Percentiles rank a stretch among this genome's conserved stretches.
Evolutionary conservation across 1,140 invertebrate genomes (phyloP).

Genomic region (Protaetia brevitarsis): DNA sequence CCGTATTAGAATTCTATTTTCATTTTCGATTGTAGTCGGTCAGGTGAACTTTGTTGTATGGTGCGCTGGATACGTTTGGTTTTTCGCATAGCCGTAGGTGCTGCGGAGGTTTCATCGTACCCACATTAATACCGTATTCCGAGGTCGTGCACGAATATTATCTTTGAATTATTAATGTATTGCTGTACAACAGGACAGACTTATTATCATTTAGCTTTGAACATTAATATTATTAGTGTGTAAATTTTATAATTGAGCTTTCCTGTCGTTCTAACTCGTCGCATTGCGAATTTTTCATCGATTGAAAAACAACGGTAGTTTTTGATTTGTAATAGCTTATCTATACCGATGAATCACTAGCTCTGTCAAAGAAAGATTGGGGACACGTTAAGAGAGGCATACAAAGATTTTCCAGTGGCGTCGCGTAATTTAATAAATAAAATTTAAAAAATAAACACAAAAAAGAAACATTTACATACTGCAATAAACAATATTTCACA

Average conservation of each 20-base stretch:
- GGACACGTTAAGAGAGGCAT: too few species aligned
- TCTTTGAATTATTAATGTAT: conserved; percentile 13
- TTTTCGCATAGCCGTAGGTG: not conserved
- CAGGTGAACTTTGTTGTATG: not conserved
- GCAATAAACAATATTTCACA: too few species aligned
- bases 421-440: too few species aligned
- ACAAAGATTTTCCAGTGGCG: too few species aligned
- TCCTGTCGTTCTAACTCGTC: not conserved
- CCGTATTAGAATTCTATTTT: conserved; percentile 15
- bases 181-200: not conserved
- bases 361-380: too few species aligned
- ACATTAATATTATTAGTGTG: conserved; percentile 14
- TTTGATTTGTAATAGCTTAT: too few species aligned
- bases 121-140: conserved; percentile 2
- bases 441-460: too few species aligned
- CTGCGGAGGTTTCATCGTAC: not conserved
- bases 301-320: not conserved
- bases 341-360: too few species aligned
- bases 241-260: conserved; percentile 16
- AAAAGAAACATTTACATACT: too few species aligned
- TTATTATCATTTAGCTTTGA: conserved; percentile 10
- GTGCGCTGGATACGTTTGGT: not conserved
- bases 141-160: not conserved
- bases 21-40: conserved; percentile 17
- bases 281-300: not conserved